Evolutionary conservation across 2,888 invertebrate species (phyloP).

Genomic region (Griposia aprilina): DNA sequence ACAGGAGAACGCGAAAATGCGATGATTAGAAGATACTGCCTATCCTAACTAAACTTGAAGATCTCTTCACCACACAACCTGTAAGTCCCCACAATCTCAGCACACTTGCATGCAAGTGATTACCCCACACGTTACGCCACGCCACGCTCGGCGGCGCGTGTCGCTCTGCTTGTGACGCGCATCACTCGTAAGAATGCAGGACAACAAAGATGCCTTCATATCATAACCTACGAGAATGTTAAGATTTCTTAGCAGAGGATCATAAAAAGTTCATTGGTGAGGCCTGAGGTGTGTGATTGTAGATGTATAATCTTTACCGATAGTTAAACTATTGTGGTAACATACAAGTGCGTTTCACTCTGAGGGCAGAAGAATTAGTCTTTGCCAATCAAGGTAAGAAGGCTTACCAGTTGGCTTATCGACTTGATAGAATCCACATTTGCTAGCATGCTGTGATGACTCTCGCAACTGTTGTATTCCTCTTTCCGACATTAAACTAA

Average conservation of each 20-base stretch:
- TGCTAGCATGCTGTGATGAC: background rate
- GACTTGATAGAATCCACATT: background rate
- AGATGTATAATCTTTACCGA: background rate
- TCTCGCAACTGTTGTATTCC: background rate
- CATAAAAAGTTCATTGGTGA: background rate
- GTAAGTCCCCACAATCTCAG: constrained; percentile 25
- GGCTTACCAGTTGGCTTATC: background rate
- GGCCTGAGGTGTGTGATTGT: background rate
- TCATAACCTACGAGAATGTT: constrained; percentile 5
- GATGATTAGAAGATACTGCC: background rate
- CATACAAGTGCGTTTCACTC: background rate
- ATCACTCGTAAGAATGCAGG: constrained; percentile 51
- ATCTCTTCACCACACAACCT: background rate
- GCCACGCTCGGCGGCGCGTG: constrained; percentile 74
- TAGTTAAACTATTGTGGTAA: background rate
- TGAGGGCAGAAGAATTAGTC: background rate
- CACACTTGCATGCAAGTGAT: constrained; percentile 50
- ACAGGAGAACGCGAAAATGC: background rate
- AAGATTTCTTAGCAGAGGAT: constrained; percentile 4
- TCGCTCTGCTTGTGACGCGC: constrained; percentile 68
- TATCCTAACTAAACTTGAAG: background rate
- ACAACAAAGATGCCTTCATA: constrained; percentile 51
- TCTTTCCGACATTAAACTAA: background rate
- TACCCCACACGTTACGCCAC: constrained; percentile 74
- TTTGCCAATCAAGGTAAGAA: background rate